Conservation (phyloP, 2,888 invertebrate genomes). For the Nephrotoma appendiculata region DNA sequence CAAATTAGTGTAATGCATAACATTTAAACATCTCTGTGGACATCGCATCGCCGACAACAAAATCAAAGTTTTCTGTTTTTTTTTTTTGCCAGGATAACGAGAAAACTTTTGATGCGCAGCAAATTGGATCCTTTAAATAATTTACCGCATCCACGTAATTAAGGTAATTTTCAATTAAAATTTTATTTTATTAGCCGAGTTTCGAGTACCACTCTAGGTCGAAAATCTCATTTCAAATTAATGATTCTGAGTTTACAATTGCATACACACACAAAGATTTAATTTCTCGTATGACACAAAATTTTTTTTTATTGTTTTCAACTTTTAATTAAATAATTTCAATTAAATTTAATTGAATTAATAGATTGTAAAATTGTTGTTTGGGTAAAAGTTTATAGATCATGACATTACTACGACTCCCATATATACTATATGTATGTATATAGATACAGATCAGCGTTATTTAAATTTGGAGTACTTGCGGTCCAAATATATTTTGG, state of each 20-base stretch:
- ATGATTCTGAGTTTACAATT: not conserved
- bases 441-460: too few species aligned
- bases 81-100: not conserved
- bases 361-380: not conserved
- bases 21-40: not conserved
- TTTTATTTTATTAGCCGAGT: not conserved
- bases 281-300: not conserved
- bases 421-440: too few species aligned
- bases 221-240: not conserved
- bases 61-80: not conserved
- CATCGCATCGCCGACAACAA: not conserved
- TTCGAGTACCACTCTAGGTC: not conserved
- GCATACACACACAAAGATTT: not conserved
- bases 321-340: not conserved
- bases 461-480: too few species aligned
- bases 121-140: not conserved
- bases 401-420: not conserved
- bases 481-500: too few species aligned
- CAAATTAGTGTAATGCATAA: not conserved
- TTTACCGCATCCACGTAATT: not conserved
- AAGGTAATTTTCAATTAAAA: not conserved
- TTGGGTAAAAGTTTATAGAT: not conserved
- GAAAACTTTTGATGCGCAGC: not conserved
- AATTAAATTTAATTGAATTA: not conserved
- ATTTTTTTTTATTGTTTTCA: not conserved